Evolutionary conservation across 37 sponge, comb jelly and placozoan genomes (phyloP), one percentile per base, ranked within the genome.

Genomic region (Hormiphora californensis): DNA sequence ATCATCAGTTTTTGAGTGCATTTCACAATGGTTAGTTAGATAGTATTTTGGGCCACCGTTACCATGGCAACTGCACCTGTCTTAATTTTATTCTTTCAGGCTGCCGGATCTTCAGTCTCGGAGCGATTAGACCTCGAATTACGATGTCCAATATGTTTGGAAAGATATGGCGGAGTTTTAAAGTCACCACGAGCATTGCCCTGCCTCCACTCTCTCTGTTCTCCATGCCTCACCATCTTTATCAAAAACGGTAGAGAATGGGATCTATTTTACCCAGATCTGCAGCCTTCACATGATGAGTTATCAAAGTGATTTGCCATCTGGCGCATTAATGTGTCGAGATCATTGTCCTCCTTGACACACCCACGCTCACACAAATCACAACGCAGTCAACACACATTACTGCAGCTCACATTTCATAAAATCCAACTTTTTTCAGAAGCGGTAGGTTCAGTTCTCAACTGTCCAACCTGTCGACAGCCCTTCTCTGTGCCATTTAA

Each of bases 401-500:
- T n/a, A n/a, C n/a, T n/a, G n/a, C n/a, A n/a, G n/a, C n/a, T n/a
- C n/a, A n/a, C n/a, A n/a, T 46, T 46, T 46, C 11, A 46, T 46
- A 46, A 12, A 8, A 46, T 12, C 51, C 51, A 12, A 46, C 51
- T 46, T 46, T 57, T 57, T 57, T 15, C 81, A 73, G 81, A 73
- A 33, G 43, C 21, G 43, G 81, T 46, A 22, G 81, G 81, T 28
- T 73, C 81, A 21, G 28, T 73, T 33, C 46, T 73, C 46, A 73
- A 73, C 35, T 73, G 81, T 40, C 81, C 81, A 0, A 73, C 81
- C 2, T 73, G 81, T 40, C 40, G 81, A 40, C 81, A 73, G 22
- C 35, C 81, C 9, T 73, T 73, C 46, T 32, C 81, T 9, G 81
- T 73, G 8, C 81, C 81, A n/a, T 73, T 73, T 46, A 73, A 73